Base-by-base conservation (phyloP, 1,140 invertebrate species). In the Saccostrea echinata region DNA sequence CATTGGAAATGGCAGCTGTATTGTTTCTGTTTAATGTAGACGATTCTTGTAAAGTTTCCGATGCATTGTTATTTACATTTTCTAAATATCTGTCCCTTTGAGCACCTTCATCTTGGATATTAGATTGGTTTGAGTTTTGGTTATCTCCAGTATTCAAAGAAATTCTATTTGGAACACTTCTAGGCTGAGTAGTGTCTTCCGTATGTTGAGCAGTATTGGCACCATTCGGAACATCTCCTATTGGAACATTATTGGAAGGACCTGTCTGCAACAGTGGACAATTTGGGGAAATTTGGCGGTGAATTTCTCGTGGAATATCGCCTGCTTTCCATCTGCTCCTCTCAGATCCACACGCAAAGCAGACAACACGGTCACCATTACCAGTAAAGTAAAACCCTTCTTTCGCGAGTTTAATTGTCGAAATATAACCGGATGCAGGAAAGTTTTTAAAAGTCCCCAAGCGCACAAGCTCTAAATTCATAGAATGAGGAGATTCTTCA, bases 351-450 rank as follows among this genome's bases (percentile, higher is more conserved):
- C 90, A 91, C 30, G 57, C 76, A 57, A 87, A 88, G 84, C 90
- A 91, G 11, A 52, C 68, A 4, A 87, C 87, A 27, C 24, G 30
- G 61, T 90, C 90, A n/a, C 43, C 64, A 35, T 81, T 55, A 1
- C 84, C 87, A 21, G 24, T n/a, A 53, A 83, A 88, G 76, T 87
- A 86, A 82, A 91, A 91, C 0, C 90, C 90, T 16, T 82, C 87
- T n/a, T 87, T 57, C 9, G 90, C 87, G 24, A 91, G 87, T 8
- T 55, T 43, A 16, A 88, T 30, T 9, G 81, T 33, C 24, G 84
- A 86, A 24, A 90, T 61, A 0, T 33, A 51, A 30, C 80, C 24
- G 35, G 85, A n/a, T n/a, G 16, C 18, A 21, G 88, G 87, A 57
- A 88, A 89, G 55, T 82, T 83, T 55, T 33, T 86, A 64, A 86